These are phyloP conservation scores for Poecilia gillii DNA, from an alignment of 2,797 vertebrate genomes.

Conservation along the genomic window DNA sequence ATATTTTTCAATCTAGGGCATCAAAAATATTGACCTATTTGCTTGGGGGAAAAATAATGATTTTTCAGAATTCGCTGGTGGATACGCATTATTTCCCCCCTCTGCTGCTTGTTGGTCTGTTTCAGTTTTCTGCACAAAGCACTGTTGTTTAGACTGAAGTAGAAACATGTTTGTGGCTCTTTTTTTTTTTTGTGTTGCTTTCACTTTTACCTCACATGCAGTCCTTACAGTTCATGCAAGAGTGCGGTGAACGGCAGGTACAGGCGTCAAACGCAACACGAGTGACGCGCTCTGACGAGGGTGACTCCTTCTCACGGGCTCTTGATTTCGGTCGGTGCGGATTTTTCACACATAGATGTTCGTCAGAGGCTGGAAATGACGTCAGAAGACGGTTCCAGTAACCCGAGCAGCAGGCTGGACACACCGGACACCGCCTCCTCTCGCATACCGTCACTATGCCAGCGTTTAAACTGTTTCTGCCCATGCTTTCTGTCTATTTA, in stretches of 20 bases:
- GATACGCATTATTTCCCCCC: not conserved
- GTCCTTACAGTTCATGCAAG: conserved; percentile 47
- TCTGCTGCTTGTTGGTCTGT: conserved; percentile 15
- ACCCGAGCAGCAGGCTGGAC: conserved; percentile 51
- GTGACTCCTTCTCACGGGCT: conserved; percentile 30
- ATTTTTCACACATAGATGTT: conserved; percentile 27
- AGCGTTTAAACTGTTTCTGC: not conserved
- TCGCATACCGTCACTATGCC: not conserved
- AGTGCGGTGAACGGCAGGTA: not conserved
- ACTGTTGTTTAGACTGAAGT: conserved; percentile 2
- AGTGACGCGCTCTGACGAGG: not conserved
- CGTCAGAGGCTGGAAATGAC: conserved; percentile 53
- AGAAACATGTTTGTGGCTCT: not conserved
- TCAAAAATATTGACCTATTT: not conserved
- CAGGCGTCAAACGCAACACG: not conserved
- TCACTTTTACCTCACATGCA: conserved; percentile 50
- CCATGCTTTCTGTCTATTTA: not conserved
- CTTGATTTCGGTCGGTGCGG: conserved; percentile 21
- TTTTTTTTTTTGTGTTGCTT: not conserved
- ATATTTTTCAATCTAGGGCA: not conserved
- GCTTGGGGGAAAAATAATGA: not conserved
- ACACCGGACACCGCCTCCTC: conserved; percentile 27
- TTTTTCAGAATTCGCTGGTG: not conserved
- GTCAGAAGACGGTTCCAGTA: conserved; percentile 62
- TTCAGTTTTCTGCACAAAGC: conserved; percentile 11